Evolutionary conservation across 2,113 vertebrate genomes (phyloP).

Genomic region (Nanger granti): DNA sequence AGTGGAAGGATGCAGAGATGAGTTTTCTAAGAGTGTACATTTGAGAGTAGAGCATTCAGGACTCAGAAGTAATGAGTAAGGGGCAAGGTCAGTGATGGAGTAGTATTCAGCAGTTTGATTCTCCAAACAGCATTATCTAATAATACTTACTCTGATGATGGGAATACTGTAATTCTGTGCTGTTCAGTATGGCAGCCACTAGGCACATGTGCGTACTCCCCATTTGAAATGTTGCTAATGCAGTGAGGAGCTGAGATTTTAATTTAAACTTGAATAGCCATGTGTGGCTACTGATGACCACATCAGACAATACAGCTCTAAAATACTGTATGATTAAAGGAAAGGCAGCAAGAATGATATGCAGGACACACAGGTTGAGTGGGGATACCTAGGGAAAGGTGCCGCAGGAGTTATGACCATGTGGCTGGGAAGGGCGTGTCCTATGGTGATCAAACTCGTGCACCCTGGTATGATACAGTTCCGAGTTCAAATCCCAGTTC

Average conservation of each 20-base stretch:
- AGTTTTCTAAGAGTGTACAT: neutral
- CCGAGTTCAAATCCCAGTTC: neutral
- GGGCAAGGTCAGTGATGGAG: neutral
- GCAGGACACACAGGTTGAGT: neutral
- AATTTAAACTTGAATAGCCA: neutral
- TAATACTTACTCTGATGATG: neutral
- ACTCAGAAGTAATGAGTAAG: neutral
- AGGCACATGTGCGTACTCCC: neutral
- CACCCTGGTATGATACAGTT: neutral
- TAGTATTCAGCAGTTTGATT: neutral
- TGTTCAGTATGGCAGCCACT: neutral
- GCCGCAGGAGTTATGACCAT: neutral
- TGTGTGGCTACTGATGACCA: neutral
- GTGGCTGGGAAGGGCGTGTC: neutral
- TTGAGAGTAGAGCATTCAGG: neutral
- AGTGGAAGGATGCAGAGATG: neutral
- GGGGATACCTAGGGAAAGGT: neutral
- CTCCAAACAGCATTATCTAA: neutral
- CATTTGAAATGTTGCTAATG: neutral
- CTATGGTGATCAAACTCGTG: neutral
- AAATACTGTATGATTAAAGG: neutral
- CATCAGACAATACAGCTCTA: neutral
- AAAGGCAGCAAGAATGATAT: neutral
- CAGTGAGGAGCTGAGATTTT: neutral
- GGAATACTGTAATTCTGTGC: neutral